Base-by-base conservation (phyloP, 1,140 invertebrate species). In the Bombus impatiens region DNA sequence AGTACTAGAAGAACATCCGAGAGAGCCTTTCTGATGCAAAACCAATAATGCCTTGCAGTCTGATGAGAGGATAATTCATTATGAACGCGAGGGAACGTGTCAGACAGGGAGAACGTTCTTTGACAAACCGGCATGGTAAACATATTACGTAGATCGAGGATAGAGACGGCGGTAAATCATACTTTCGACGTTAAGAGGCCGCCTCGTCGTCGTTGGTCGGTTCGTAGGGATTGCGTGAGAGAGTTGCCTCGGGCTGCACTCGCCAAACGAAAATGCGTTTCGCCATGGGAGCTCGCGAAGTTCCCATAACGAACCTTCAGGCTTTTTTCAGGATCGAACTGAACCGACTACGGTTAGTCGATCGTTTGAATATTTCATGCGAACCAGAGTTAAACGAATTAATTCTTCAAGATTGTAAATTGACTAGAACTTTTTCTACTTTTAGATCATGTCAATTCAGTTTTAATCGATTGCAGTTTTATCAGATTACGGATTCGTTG, bases 121-220 rank as follows among this genome's bases (percentile, higher is more conserved):
- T 84, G 82, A 84, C 82, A 77, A 84, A 84, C 44, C 44, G 65
- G 42, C n/a, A 71, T 65, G 78, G 65, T 80, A 85, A 80, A 78
- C 67, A 80, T 74, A 80, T 79, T 79, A 79, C 76, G 40, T 44
- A 32, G 83, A 80, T 80, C 77, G 67, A 35, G 62, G 77, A 57
- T 84, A 84, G 77, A 80, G 83, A 40, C 83, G 68, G 37, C 47
- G 47, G 85, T 86, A 83, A 86, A 86, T 86, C 85, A 86, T 83
- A 67, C 53, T 83, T 83, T 83, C 72, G 85, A 86, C 85, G 81
- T 83, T 83, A 85, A 82, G 67, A 83, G 85, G 81, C 47, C 65
- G 72, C 35, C 25, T 70, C 18, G 72, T 53, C 62, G 37, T 67
- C 44, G 35, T 37, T 32, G 44, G 22, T 42, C 59, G 44, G 59